Base-by-base conservation (phyloP, 2,888 invertebrate species). In the Phania funesta region DNA sequence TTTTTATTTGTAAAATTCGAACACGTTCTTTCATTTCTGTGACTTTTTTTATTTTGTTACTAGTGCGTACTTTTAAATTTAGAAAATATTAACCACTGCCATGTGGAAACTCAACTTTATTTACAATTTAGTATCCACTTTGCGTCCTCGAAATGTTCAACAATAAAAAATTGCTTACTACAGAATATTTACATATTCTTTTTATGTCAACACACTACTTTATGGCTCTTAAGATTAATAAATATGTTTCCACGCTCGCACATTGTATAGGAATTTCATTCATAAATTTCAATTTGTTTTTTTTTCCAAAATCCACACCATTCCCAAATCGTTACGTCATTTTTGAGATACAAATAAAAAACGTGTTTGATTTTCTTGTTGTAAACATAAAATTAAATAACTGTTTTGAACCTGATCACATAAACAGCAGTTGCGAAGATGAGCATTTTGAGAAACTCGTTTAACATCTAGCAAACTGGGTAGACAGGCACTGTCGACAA, bases 381-480 rank as follows among this genome's bases (percentile, higher is more conserved):
- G 60, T 62, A 52, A 62, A 64, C 18, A 44, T 18, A 54, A 67
- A 68, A 62, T 62, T 48, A 68, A 74, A 74, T 54, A 80, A 78
- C 65, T 29, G 50, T 78, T 76, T 65, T 64, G 71, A 50, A 71
- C 41, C 71, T 78, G 58, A 65, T 78, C 20, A 4, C 20, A 4
- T 6, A 52, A 60, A 54, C 22, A 38, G 64, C 32, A 11, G 16
- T 65, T 64, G 41, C 3, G 65, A 71, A 71, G 78, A 78, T 78
- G 78, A 78, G 78, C 71, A 64, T 13, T 32, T 71, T 32, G 9
- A n/a, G 56, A 81, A 78, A 82, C 82, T 32, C 41, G 81, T 82
- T 81, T 54, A 48, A 62, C 41, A 67, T 67, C 50, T 11, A 18
- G 41, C 9, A 4, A 38, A 38, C 35, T 11, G 35, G 4, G 22